These are phyloP conservation scores for Gadus macrocephalus DNA, from an alignment of 2,113 vertebrate species.

Conservation along the genomic window DNA sequence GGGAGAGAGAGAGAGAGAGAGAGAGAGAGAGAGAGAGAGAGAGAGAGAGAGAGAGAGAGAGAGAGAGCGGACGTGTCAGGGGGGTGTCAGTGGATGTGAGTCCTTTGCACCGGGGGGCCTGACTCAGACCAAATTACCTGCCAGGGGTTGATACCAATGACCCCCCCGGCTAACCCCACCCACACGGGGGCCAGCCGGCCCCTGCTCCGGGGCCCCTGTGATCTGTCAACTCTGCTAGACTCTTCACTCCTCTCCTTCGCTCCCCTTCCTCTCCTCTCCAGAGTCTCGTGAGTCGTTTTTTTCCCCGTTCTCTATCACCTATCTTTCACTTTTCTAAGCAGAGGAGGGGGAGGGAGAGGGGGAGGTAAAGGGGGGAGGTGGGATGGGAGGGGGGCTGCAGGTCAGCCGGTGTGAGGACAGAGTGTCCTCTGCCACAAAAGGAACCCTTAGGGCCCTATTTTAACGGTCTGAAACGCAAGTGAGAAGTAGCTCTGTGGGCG, in stretches of 20 bases:
- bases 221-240: slow-evolving; percentile 54
- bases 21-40: slow-evolving; percentile 3
- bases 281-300: slow-evolving; percentile 3
- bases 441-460: slow-evolving; percentile 14
- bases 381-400: not conserved
- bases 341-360: not conserved
- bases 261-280: slow-evolving; percentile 7
- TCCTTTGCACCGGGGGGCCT: slow-evolving; percentile 40
- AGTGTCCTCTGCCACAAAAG: slow-evolving; percentile 32
- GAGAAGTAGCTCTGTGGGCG: too few species aligned
- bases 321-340: too few species aligned
- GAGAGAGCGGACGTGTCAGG: slow-evolving; percentile 3
- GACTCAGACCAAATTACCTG: slow-evolving; percentile 68
- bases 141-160: slow-evolving; percentile 70
- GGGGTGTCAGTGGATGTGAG: slow-evolving; percentile 38
- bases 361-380: not conserved
- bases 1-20: slow-evolving; percentile 3
- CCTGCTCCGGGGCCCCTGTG: slow-evolving; percentile 51
- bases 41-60: not conserved
- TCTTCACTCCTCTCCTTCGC: slow-evolving; percentile 12
- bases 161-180: slow-evolving; percentile 51
- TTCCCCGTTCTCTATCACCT: slow-evolving; percentile 14
- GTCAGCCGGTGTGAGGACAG: slow-evolving; percentile 8
- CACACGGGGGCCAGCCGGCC: slow-evolving; percentile 59
- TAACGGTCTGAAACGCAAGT: too few species aligned